Base-by-base conservation (phyloP, 1,140 invertebrate species). In the Eciton burchellii region DNA sequence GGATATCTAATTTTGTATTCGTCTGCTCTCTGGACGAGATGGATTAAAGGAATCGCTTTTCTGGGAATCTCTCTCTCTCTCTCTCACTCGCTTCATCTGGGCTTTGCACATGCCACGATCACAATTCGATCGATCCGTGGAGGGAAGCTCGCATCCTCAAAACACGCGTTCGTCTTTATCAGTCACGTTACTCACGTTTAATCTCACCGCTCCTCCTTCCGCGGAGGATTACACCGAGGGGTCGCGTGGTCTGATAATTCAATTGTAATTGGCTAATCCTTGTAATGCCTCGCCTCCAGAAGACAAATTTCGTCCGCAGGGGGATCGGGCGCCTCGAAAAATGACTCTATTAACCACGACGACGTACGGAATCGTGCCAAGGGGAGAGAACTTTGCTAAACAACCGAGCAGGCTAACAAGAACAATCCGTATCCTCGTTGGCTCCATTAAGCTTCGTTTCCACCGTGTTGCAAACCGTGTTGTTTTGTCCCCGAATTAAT, bases 201-300 rank as follows among this genome's bases (percentile, higher is more conserved):
- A 87, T 87, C 54, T 45, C 35, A 24, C 14, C 26, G 54, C 6
- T n/a, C n/a, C 59, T 70, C 57, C 16, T 76, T 24, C 57, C 72
- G 47, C 87, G 93, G 92, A 92, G n/a, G 92, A 93, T 93, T 90
- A 91, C 89, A 76, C 74, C 60, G 52, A 74, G 82, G 72, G 83
- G 62, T 84, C 76, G 72, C 65, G 54, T 84, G 81, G 85, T 73
- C 84, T 79, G 88, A 92, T 93, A 93, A 94, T 94, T 94, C 91
- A 92, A 93, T 92, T 91, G 91, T 94, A 94, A 94, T 93, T 94
- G 93, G 91, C 92, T 93, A 94, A 94, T 94, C 91, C 90, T 93
- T 93, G 93, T 79, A 68, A 79, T 79, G 70, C 74, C 29, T 86
- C 66, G 24, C 19, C 21, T 86, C 68, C 63, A 89, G 86, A 91